phyloP scores from a whole-genome alignment of 2,888 invertebrate species.

The Flexamia atlantica region DNA sequence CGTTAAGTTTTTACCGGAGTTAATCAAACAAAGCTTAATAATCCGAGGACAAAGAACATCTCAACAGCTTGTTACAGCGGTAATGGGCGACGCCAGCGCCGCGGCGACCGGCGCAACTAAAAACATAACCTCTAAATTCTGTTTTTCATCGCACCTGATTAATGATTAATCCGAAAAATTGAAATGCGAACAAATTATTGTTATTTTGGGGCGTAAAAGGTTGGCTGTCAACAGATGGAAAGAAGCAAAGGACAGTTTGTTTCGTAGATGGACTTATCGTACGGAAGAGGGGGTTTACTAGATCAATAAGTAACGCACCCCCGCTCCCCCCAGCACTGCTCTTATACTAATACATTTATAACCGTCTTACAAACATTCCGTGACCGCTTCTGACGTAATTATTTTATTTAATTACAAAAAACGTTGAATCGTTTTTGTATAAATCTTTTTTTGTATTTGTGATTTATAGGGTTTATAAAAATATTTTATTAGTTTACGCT shows the following conservation, averaged over 20 bases:
- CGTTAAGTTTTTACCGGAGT: background rate
- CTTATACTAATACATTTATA: slow-evolving; percentile 16
- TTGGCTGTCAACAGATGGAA: no score
- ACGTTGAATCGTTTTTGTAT: no score
- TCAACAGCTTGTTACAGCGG: slow-evolving; percentile 5
- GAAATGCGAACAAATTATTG: no score
- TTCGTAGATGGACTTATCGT: no score
- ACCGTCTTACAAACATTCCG: background rate
- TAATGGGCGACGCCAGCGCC: background rate
- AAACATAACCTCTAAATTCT: background rate
- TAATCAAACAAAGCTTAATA: background rate
- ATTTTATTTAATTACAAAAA: no score
- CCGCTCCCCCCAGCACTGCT: background rate
- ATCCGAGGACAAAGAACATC: slow-evolving; percentile 18
- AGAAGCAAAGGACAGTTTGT: no score
- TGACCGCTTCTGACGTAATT: no score
- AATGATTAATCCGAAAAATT: background rate
- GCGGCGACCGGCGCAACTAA: background rate
- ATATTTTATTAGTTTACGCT: no score
- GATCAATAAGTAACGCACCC: slow-evolving; percentile 14
- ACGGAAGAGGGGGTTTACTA: no score
- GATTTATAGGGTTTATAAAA: no score
- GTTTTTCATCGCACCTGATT: background rate
- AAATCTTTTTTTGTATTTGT: no score
- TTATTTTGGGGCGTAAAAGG: background rate